These are phyloP conservation scores for Philereme vetulata DNA, from an alignment of 2,888 invertebrate genomes.

Conservation along the genomic window DNA sequence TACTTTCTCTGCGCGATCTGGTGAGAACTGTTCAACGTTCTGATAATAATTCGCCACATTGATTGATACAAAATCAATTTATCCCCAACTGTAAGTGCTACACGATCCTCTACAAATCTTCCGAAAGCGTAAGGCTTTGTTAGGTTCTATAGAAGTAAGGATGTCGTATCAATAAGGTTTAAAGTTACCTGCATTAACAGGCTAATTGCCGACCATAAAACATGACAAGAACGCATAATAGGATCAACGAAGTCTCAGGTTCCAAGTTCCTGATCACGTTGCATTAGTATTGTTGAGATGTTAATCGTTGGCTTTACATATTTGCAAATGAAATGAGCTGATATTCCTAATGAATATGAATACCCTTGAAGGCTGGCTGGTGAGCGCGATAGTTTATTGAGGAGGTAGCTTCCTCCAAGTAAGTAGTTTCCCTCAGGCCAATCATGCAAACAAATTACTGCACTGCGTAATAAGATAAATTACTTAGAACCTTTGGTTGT, in stretches of 20 bases:
- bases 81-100: background rate
- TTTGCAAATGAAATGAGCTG: conserved; percentile 25
- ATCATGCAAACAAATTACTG: conserved; percentile 31
- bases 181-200: background rate
- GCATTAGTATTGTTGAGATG: conserved; percentile 17
- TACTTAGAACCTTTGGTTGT: conserved; percentile 15
- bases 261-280: conserved; percentile 9
- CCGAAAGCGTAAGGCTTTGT: no score
- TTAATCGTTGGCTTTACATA: conserved; percentile 14
- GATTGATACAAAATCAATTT: background rate
- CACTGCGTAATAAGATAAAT: conserved; percentile 20
- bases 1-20: conserved; percentile 57
- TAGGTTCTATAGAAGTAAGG: background rate
- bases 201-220: conserved; percentile 2
- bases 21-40: conserved; percentile 21
- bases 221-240: conserved; percentile 8
- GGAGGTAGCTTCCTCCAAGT: conserved; percentile 23
- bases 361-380: conserved; percentile 23
- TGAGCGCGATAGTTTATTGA: conserved; percentile 17
- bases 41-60: conserved; percentile 8
- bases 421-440: conserved; percentile 27
- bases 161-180: background rate
- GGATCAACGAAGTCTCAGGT: conserved; percentile 3
- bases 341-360: conserved; percentile 19
- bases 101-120: no score